These are phyloP conservation scores for Monochamus alternatus DNA, from an alignment of 2,888 invertebrate genomes.

Conservation along the genomic window DNA sequence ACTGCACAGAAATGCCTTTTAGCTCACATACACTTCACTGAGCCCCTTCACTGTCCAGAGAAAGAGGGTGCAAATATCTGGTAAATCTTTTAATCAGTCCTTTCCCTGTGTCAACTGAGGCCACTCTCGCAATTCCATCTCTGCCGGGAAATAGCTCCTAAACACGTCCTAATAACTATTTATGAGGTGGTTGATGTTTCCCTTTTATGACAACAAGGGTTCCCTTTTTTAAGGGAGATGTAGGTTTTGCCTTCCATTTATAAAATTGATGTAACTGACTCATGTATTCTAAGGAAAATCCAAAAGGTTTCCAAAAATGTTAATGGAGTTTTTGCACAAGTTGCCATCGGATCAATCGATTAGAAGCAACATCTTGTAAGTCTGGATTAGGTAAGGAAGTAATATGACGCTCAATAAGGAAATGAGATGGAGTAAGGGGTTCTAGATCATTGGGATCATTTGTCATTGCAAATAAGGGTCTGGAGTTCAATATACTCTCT, in stretches of 20 bases:
- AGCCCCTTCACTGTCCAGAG: background rate
- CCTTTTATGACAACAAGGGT: background rate
- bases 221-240: background rate
- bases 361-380: too few relatives aligned
- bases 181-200: background rate
- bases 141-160: too few relatives aligned
- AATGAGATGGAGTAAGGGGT: too few relatives aligned
- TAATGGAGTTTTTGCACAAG: too few relatives aligned
- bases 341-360: too few relatives aligned
- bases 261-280: background rate
- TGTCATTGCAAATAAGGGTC: too few relatives aligned
- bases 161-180: background rate
- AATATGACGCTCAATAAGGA: too few relatives aligned
- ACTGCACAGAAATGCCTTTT: too few relatives aligned
- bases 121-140: background rate
- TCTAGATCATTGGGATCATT: too few relatives aligned
- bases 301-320: background rate
- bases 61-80: background rate
- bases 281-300: background rate
- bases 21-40: constrained; percentile 1
- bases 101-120: background rate
- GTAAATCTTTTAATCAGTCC: background rate
- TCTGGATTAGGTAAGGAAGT: too few relatives aligned
- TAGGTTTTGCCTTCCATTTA: background rate
- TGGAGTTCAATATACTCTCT: too few relatives aligned